phyloP scores from a whole-genome alignment of 2,888 invertebrate genomes.

The Ephialtes manifestator region DNA sequence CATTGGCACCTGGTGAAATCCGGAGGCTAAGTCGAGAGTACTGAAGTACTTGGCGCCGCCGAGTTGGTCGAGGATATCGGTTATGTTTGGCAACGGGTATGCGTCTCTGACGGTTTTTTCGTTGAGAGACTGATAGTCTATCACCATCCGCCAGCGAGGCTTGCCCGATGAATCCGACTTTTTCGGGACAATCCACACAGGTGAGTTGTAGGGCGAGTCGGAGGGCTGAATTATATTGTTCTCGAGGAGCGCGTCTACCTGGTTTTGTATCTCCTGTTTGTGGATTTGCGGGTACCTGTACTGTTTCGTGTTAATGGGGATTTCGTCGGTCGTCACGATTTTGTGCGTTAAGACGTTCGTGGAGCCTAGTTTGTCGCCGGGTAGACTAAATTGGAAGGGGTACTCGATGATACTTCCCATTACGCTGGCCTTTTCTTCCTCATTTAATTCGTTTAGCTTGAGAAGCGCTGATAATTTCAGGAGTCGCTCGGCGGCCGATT shows the following conservation, averaged over 20 bases:
- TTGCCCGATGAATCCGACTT: slow-evolving; percentile 72
- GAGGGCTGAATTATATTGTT: too few relatives aligned
- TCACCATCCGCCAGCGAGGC: slow-evolving; percentile 70
- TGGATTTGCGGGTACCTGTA: slow-evolving; percentile 58
- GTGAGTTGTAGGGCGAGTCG: slow-evolving; percentile 68
- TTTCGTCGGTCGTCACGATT: slow-evolving; percentile 45
- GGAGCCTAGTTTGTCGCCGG: slow-evolving; percentile 50
- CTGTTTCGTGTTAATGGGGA: slow-evolving; percentile 48
- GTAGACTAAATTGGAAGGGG: slow-evolving; percentile 47
- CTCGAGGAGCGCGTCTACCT: slow-evolving; percentile 42
- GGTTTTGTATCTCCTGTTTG: slow-evolving; percentile 58
- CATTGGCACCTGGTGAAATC: slow-evolving; percentile 74
- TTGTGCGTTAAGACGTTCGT: slow-evolving; percentile 37
- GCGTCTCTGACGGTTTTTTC: slow-evolving; percentile 71
- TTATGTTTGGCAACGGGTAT: slow-evolving; percentile 69
- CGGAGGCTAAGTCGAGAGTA: slow-evolving; percentile 71
- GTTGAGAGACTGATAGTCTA: slow-evolving; percentile 73
- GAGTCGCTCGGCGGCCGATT: background rate
- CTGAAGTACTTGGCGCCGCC: slow-evolving; percentile 71
- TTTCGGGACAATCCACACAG: slow-evolving; percentile 71
- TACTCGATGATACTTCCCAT: slow-evolving; percentile 3
- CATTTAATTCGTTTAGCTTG: slow-evolving; percentile 39
- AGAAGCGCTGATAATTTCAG: background rate
- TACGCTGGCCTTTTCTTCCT: slow-evolving; percentile 44
- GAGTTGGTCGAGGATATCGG: slow-evolving; percentile 71